phyloP scores from a whole-genome alignment of 1,140 invertebrate genomes.

The Cyphomyrmex costatus region DNA sequence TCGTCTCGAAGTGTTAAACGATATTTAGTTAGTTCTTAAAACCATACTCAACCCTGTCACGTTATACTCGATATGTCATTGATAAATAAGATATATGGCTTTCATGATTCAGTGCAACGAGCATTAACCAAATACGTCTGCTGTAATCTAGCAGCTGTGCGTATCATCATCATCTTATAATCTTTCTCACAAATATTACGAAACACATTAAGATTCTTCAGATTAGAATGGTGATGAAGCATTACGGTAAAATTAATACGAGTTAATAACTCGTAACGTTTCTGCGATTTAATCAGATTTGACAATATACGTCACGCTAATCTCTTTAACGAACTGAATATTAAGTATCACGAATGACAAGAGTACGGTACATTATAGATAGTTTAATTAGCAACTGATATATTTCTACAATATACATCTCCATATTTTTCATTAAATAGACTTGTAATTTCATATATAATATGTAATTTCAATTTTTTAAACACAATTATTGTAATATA shows the following conservation, averaged over 20 bases:
- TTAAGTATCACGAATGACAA: constrained; percentile 61
- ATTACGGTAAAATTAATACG: not conserved
- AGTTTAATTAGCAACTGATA: constrained; percentile 4
- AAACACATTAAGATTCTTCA: constrained; percentile 10
- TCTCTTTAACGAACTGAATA: constrained; percentile 70
- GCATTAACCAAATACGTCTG: constrained; percentile 22
- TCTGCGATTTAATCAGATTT: not conserved
- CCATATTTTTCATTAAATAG: not conserved
- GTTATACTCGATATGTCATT: constrained; percentile 30
- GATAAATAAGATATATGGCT: constrained; percentile 28
- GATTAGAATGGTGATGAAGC: constrained; percentile 5
- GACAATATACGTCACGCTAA: constrained; percentile 28
- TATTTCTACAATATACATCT: not conserved
- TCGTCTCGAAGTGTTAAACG: not conserved
- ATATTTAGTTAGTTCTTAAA: constrained; percentile 4
- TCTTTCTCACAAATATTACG: constrained; percentile 5
- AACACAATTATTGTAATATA: not conserved
- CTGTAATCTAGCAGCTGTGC: constrained; percentile 20
- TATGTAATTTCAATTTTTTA: not conserved
- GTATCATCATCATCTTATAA: constrained; percentile 20
- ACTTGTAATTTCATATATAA: not conserved
- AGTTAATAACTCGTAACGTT: not conserved
- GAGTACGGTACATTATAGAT: not conserved
- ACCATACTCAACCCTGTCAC: not conserved
- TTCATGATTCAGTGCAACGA: not conserved